Base-by-base conservation (phyloP, 2,797 vertebrate genomes). In the Bovichtus variegatus region DNA sequence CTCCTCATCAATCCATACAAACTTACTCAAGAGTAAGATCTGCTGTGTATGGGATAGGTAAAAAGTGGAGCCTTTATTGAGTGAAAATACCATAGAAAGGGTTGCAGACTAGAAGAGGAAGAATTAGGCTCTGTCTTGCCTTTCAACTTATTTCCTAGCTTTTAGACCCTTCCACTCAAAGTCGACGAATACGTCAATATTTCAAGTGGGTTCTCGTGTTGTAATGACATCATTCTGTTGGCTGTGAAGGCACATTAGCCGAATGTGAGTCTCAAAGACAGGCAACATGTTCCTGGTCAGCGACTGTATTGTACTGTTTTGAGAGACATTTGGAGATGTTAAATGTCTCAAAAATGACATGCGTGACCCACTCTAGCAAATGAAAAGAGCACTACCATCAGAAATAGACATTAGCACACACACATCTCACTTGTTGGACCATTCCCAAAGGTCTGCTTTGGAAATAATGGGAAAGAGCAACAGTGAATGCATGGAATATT, bases 181-280 rank as follows among this genome's bases (percentile, higher is more conserved):
- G 80, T 81, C 77, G 72, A 71, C 85, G 75, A 85, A 91, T 83
- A 85, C 89, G 93, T 93, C 85, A 81, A 88, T 91, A 82, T 79
- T 87, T 87, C 83, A 89, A 89, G 77, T 65, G 63, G 71, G 71
- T 83, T 82, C 71, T 86, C 38, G 83, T 80, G 74, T 83, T 82
- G 66, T 84, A 85, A 80, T 83, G 86, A 79, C 87, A 87, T 89
- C 64, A 86, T 70, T 80, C 80, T 70, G 31, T 76, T 84, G 71
- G 80, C 85, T 74, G 82, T 70, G 64, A 84, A 89, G 84, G 73
- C 15, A 50, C 59, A 83, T 84, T 85, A 27, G 71, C 47, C 19
- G 40, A 76, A 65, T 68, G 55, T 18, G 73, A 70, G 72, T 50
- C 73, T 78, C 74, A 19, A 23, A 77, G 76, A 71, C 78, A 83